Percentiles rank a stretch among this genome's conserved stretches.
These are phyloP conservation scores for Grallaria varia DNA, from an alignment of 2,113 vertebrate genomes.

Conservation along the genomic window DNA sequence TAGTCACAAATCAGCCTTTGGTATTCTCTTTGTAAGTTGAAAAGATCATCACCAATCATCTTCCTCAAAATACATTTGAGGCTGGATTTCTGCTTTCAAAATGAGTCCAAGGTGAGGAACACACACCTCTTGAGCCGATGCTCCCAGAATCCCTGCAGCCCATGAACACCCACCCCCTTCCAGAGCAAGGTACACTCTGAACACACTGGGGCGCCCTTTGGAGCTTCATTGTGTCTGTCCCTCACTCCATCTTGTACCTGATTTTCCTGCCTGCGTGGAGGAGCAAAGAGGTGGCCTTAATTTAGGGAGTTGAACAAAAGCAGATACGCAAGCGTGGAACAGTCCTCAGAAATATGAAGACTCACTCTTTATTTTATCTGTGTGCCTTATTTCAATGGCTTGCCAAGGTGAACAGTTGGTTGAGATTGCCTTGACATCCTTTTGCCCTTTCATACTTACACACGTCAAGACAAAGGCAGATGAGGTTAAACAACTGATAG, in stretches of 20 bases:
- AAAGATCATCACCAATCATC: neutral
- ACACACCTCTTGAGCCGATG: neutral
- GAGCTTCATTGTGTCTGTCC: neutral
- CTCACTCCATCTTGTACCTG: neutral
- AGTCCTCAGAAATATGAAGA: neutral
- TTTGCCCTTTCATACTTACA: neutral
- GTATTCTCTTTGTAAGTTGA: neutral
- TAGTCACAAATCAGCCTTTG: slow-evolving; percentile 17
- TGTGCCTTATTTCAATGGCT: neutral
- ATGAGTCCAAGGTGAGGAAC: neutral
- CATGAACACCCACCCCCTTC: neutral
- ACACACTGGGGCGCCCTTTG: neutral
- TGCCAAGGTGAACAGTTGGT: neutral
- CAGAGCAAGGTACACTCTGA: neutral
- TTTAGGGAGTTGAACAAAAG: neutral
- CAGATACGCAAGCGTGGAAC: neutral
- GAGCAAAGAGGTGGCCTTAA: neutral
- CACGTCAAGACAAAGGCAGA: neutral
- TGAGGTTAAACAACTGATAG: neutral
- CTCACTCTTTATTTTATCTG: neutral
- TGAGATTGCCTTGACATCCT: neutral
- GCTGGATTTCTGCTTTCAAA: neutral
- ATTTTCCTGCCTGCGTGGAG: neutral
- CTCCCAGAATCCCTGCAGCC: neutral
- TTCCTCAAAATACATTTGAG: neutral